phyloP scores from a whole-genome alignment of 2,797 vertebrate species.

The Eulemur coronatus region DNA sequence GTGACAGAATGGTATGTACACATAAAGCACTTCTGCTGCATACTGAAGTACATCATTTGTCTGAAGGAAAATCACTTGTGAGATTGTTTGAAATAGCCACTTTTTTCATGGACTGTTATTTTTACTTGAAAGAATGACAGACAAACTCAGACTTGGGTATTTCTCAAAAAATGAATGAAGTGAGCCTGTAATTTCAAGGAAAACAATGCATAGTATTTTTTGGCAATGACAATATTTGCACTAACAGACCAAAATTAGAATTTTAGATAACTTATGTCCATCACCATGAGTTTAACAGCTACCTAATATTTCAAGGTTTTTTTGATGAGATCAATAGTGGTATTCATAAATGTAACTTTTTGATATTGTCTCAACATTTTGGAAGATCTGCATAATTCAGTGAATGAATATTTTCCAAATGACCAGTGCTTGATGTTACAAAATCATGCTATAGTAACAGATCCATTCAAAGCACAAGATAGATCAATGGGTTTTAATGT shows the following conservation, averaged over 20 bases:
- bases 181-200: constrained; percentile 19
- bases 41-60: neutral
- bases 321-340: neutral
- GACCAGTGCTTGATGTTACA: neutral
- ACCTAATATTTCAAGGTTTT: neutral
- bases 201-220: constrained; percentile 1
- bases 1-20: neutral
- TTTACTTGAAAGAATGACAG: constrained; percentile 48
- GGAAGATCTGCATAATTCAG: neutral
- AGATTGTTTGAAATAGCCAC: neutral
- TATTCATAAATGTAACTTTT: constrained; percentile 14
- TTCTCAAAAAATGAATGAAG: constrained; percentile 20
- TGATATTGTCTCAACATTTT: constrained; percentile 12
- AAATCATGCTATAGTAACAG: neutral
- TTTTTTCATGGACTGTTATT: neutral
- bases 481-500: constrained; percentile 5
- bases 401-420: neutral
- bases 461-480: constrained; percentile 38
- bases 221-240: neutral
- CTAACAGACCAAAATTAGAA: constrained; percentile 11
- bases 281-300: neutral
- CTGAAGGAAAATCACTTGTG: neutral
- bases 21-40: neutral
- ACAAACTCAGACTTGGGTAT: neutral
- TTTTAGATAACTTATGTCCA: neutral